Percentiles rank a stretch among this genome's conserved stretches.
Conservation (phyloP, 2,888 invertebrate species). For the Cataglyphis rosenhaueri region DNA sequence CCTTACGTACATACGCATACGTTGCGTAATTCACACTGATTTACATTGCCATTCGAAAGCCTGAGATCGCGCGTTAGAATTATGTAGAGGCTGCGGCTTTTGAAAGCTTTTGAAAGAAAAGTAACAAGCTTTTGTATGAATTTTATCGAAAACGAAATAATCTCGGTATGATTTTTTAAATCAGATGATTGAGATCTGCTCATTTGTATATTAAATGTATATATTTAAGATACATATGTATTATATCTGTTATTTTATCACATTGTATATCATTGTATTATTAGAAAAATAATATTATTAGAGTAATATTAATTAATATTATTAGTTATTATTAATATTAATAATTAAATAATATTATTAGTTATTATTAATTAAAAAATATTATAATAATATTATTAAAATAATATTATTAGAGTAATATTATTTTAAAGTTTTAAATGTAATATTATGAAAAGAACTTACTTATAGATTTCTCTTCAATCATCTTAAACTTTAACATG, state of each 20-base stretch:
- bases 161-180: neutral
- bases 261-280: neutral
- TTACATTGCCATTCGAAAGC: slow-evolving; percentile 48
- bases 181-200: neutral
- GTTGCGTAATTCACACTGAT: slow-evolving; percentile 59
- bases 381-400: no score
- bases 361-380: no score
- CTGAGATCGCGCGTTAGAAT: slow-evolving; percentile 21
- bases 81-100: neutral
- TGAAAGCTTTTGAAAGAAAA: neutral
- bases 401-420: no score
- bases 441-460: neutral
- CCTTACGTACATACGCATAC: slow-evolving; percentile 19
- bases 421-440: neutral
- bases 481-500: neutral
- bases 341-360: no score
- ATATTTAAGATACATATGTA: neutral
- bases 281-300: no score
- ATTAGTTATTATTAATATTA: no score
- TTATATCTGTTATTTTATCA: neutral
- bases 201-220: neutral
- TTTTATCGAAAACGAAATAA: neutral
- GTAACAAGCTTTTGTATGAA: neutral
- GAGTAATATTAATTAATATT: no score
- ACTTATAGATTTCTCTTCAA: neutral